These are phyloP conservation scores for Alca torda DNA, from an alignment of 2,797 vertebrate species.

Conservation along the genomic window DNA sequence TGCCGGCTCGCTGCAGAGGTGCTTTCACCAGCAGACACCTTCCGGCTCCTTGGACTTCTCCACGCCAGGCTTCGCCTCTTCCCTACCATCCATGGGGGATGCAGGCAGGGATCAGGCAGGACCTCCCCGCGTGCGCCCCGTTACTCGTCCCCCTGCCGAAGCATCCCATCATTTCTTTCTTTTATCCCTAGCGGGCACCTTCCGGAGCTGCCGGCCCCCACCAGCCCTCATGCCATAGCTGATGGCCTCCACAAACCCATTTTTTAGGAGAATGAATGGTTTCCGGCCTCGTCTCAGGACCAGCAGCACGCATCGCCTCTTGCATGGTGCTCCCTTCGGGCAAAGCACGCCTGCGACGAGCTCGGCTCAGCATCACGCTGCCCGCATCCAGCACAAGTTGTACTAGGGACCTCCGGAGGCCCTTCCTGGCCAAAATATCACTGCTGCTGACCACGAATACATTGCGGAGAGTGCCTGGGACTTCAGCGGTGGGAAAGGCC, in stretches of 20 bases:
- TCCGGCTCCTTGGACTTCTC: not conserved
- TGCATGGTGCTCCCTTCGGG: not conserved
- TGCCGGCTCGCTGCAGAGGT: not conserved
- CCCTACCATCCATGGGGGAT: fast-evolving
- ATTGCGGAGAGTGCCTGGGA: not conserved
- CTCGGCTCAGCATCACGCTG: fast-evolving
- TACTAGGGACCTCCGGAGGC: not conserved
- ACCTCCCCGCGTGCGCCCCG: fast-evolving
- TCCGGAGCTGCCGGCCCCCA: not conserved
- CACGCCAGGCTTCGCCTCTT: fast-evolving
- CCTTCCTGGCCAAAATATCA: not conserved
- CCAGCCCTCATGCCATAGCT: not conserved
- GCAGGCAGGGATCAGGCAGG: not conserved
- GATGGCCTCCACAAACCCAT: not conserved
- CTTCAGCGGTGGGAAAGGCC: not conserved
- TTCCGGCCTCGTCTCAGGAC: not conserved
- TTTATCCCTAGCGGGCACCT: not conserved
- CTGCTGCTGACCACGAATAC: not conserved
- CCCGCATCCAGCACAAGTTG: not conserved
- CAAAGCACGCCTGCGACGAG: fast-evolving
- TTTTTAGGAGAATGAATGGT: not conserved
- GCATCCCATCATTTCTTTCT: not conserved
- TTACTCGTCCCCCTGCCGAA: not conserved
- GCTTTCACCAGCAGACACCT: not conserved
- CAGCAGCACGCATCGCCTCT: fast-evolving